These are phyloP conservation scores for Ctenomys sociabilis DNA, from an alignment of 2,113 vertebrate genomes.

Conservation along the genomic window DNA sequence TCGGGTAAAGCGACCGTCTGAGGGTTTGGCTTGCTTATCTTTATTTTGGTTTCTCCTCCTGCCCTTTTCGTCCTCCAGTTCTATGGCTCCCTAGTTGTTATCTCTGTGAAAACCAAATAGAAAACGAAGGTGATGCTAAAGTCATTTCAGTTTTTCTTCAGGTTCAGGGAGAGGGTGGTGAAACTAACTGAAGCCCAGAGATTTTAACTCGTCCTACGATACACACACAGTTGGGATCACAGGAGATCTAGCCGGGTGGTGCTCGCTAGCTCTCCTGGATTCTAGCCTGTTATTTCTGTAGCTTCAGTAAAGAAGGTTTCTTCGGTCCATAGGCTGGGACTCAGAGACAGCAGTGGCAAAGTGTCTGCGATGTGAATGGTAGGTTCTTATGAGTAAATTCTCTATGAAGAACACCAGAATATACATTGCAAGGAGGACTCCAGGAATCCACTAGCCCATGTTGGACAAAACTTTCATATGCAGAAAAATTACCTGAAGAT, in stretches of 20 bases:
- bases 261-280: background rate
- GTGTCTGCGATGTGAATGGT: background rate
- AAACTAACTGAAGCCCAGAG: background rate
- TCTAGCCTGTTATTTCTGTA: background rate
- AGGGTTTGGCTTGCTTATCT: background rate
- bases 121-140: background rate
- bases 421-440: background rate
- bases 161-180: background rate
- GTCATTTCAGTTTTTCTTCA: constrained; percentile 7
- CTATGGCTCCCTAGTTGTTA: background rate
- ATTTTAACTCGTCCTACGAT: background rate
- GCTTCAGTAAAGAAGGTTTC: background rate
- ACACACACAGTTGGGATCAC: background rate
- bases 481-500: background rate
- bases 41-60: background rate
- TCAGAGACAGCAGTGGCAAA: background rate
- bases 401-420: background rate
- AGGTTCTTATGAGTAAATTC: background rate
- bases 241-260: background rate
- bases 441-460: background rate
- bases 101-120: background rate
- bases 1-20: background rate
- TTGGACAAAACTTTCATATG: background rate
- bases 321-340: background rate
- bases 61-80: background rate